phyloP scores from a whole-genome alignment of 1,140 invertebrate genomes.

The Apis laboriosa region DNA sequence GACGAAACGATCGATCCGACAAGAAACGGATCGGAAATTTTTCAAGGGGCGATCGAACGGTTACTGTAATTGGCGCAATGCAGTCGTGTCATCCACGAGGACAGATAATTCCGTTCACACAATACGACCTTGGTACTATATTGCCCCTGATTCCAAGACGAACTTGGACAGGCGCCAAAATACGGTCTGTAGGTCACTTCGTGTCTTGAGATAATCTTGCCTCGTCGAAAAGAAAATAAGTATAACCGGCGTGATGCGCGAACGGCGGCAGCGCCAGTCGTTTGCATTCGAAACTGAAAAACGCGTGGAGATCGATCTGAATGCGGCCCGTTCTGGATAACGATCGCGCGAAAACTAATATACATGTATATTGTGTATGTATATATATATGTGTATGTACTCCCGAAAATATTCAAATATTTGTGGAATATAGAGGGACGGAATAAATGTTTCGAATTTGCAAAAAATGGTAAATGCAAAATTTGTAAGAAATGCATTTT shows the following conservation, averaged over 20 bases:
- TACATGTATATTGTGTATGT: neutral
- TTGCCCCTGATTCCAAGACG: constrained; percentile 76
- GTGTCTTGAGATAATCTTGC: constrained; percentile 68
- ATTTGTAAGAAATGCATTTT: no score
- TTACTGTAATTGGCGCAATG: constrained; percentile 74
- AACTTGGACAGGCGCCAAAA: constrained; percentile 77
- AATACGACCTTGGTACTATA: constrained; percentile 76
- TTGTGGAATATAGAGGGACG: no score
- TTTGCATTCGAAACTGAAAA: neutral
- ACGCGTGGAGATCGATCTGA: constrained; percentile 17
- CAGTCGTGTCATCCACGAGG: constrained; percentile 75
- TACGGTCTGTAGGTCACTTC: constrained; percentile 72
- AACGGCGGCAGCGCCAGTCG: neutral
- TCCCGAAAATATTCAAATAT: no score
- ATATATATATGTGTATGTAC: no score
- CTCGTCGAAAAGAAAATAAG: constrained; percentile 48
- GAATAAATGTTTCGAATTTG: no score
- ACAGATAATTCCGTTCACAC: constrained; percentile 76
- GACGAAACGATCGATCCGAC: neutral
- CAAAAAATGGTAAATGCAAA: no score
- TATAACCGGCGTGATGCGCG: neutral
- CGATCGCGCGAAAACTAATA: neutral
- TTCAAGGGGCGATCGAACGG: constrained; percentile 56
- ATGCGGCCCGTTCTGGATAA: neutral
- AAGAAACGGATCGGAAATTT: neutral